Evolutionary conservation across 2,888 invertebrate species (phyloP).

Genomic region (Rotaria magnacalcarata): DNA sequence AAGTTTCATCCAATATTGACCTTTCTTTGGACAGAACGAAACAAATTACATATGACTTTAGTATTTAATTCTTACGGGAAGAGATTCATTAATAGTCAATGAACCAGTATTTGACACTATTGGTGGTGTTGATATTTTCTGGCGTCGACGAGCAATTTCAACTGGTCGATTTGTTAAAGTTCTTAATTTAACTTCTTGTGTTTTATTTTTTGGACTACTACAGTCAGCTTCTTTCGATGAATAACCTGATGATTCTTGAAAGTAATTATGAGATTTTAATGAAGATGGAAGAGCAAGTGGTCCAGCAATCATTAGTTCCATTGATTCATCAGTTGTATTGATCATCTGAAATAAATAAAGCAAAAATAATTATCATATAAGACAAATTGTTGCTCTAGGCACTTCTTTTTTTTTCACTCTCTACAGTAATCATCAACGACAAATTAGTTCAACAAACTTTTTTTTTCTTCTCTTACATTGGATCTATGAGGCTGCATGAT

Average conservation of each 20-base stretch:
- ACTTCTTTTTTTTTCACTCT: neutral
- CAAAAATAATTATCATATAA: neutral
- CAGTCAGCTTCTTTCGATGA: slow-evolving; percentile 6
- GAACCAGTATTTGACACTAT: neutral
- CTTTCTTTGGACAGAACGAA: neutral
- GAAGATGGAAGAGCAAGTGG: neutral
- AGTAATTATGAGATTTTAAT: slow-evolving; percentile 3
- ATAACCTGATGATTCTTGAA: neutral
- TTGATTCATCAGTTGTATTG: neutral
- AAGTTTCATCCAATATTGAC: neutral
- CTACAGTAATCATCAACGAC: neutral
- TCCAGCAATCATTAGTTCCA: neutral
- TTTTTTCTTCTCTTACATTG: neutral
- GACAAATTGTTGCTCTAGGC: neutral
- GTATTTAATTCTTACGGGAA: slow-evolving; percentile 3
- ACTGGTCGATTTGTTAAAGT: neutral
- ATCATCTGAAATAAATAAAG: neutral
- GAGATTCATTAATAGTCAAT: neutral
- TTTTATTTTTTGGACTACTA: neutral
- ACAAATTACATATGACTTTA: neutral
- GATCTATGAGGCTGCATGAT: neutral
- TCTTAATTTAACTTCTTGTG: neutral
- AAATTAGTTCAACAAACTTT: neutral
- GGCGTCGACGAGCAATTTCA: neutral
- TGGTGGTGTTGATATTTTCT: neutral